Conservation (phyloP, 2,888 invertebrate species). For the Congeria kusceri region DNA sequence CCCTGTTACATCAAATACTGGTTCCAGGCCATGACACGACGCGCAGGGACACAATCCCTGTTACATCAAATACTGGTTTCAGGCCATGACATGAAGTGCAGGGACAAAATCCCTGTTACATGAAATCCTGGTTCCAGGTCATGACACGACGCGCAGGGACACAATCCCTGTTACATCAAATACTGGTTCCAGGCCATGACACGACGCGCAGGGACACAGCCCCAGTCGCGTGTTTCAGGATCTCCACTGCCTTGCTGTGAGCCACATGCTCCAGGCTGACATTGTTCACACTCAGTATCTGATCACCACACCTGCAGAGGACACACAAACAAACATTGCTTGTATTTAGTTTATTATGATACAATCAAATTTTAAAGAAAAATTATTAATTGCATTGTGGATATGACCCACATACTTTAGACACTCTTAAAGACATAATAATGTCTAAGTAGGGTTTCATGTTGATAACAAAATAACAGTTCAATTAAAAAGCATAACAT, state of each 20-base stretch:
- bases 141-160: no score
- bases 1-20: neutral
- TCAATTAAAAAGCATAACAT: no score
- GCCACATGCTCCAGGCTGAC: conserved; percentile 84
- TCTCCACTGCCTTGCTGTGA: conserved; percentile 85
- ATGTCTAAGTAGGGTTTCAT: no score
- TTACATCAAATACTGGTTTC: neutral
- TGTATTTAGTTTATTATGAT: neutral
- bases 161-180: conserved; percentile 70
- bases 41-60: no score
- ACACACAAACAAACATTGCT: neutral
- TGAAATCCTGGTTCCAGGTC: neutral
- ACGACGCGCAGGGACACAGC: conserved; percentile 85
- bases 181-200: conserved; percentile 86
- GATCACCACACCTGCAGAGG: conserved; percentile 86
- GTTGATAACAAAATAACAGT: no score
- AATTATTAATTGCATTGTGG: no score
- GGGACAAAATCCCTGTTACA: neutral
- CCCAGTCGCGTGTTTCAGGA: conserved; percentile 85
- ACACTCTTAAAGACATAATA: no score
- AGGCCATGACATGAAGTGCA: neutral
- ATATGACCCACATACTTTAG: no score
- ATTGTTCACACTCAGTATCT: conserved; percentile 86
- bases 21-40: neutral
- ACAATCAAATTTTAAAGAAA: no score